Percentiles rank a stretch among this genome's conserved stretches.
phyloP scores from a whole-genome alignment of 2,113 vertebrate genomes.

The Rhineura floridana region DNA sequence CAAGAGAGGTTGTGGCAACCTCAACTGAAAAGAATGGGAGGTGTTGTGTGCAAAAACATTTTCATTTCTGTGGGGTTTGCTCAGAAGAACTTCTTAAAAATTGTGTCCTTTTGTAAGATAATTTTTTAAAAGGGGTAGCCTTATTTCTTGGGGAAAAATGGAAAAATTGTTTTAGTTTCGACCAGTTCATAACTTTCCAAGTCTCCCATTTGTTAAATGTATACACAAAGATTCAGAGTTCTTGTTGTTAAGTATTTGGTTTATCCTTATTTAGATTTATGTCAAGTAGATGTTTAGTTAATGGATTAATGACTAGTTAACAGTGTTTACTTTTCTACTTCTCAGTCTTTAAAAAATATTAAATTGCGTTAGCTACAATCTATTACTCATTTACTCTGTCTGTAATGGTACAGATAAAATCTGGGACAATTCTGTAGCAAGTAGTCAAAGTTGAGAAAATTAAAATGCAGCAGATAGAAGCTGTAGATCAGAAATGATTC shows the following conservation, averaged over 20 bases:
- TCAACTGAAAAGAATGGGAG: background rate
- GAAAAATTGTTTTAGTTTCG: constrained; percentile 32
- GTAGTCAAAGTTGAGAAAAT: background rate
- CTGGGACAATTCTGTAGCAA: background rate
- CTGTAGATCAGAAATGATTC: background rate
- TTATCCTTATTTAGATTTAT: background rate
- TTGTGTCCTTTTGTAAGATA: background rate
- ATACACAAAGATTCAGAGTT: accelerated
- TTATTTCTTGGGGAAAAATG: constrained; percentile 55
- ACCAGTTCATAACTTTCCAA: constrained; percentile 44
- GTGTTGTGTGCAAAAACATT: background rate
- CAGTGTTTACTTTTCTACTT: constrained; percentile 19
- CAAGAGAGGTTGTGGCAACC: background rate
- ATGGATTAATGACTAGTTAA: background rate
- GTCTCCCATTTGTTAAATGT: constrained; percentile 33
- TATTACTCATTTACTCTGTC: background rate
- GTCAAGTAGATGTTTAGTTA: background rate
- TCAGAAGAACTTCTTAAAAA: background rate
- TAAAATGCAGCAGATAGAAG: too few relatives aligned
- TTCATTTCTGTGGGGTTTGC: background rate
- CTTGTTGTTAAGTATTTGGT: background rate
- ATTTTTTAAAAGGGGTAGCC: constrained; percentile 49
- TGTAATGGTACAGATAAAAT: background rate
- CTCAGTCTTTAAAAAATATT: constrained; percentile 4
- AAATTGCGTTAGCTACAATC: background rate